These are phyloP conservation scores for Drosophila stalkeri DNA, from an alignment of 2,888 invertebrate species.

Conservation along the genomic window DNA sequence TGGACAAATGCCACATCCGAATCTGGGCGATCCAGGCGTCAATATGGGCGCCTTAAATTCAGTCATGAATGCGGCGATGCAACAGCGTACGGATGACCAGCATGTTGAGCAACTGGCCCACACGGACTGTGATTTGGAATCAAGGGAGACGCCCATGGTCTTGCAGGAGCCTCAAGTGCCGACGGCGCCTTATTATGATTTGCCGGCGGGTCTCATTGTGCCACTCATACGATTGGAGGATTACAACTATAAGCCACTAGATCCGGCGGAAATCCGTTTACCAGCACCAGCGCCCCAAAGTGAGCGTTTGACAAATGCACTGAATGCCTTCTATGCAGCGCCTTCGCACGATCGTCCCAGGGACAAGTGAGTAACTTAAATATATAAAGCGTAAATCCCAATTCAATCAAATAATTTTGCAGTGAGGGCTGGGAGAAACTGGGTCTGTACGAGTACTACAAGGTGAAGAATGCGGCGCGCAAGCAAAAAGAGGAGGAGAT, in stretches of 20 bases:
- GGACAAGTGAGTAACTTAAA: conserved; percentile 88
- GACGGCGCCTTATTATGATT: conserved; percentile 96
- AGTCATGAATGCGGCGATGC: conserved; percentile 74
- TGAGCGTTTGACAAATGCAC: conserved; percentile 95
- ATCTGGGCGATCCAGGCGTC: conserved; percentile 41
- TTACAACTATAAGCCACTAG: conserved; percentile 94
- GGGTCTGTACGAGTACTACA: conserved; percentile 98
- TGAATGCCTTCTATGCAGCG: conserved; percentile 97
- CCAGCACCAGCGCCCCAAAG: conserved; percentile 98
- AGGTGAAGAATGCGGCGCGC: conserved; percentile 96
- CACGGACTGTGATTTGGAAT: conserved; percentile 24
- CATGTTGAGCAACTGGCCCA: conserved; percentile 20
- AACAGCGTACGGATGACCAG: conserved; percentile 40
- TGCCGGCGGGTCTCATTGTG: conserved; percentile 99
- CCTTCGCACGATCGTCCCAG: conserved; percentile 97
- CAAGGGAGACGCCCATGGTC: conserved; percentile 64
- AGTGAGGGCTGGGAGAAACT: conserved; percentile 99
- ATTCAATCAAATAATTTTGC: conserved; percentile 56
- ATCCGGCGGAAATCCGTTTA: conserved; percentile 95
- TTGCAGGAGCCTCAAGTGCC: conserved; percentile 92
- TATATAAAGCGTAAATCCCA: not conserved
- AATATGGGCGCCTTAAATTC: conserved; percentile 72
- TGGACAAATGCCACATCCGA: conserved; percentile 42
- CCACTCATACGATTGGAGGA: conserved; percentile 98
- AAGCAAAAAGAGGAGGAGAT: conserved; percentile 95